These are phyloP conservation scores for Chlorops oryzae DNA, from an alignment of 1,140 invertebrate genomes.

Conservation along the genomic window DNA sequence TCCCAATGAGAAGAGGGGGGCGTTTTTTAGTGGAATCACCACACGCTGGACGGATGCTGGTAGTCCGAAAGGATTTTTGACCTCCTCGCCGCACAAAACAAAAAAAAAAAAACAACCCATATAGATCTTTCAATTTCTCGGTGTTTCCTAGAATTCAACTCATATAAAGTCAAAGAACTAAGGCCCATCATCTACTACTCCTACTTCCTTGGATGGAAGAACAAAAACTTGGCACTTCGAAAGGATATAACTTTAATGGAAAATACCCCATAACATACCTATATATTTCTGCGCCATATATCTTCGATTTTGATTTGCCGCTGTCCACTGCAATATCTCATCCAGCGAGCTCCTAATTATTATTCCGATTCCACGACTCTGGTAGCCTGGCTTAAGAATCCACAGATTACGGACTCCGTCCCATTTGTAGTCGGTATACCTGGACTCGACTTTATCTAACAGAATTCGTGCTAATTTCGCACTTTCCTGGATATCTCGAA, in stretches of 20 bases:
- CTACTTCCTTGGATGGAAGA: no score
- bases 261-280: constrained; percentile 58
- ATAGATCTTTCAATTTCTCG: background rate
- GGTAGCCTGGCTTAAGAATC: constrained; percentile 87
- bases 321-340: constrained; percentile 61
- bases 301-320: constrained; percentile 57
- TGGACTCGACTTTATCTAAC: background rate
- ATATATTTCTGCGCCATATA: constrained; percentile 92
- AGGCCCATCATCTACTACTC: no score
- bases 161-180: no score
- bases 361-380: constrained; percentile 83
- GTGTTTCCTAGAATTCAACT: background rate
- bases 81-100: no score
- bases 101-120: no score
- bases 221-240: constrained; percentile 16
- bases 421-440: constrained; percentile 40
- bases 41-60: no score
- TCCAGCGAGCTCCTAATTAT: constrained; percentile 51
- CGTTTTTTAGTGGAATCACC: no score
- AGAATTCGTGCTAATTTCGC: constrained; percentile 52
- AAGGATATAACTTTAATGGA: no score
- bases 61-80: no score
- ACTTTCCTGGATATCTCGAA: constrained; percentile 48
- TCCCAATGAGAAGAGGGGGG: background rate
- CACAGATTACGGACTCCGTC: constrained; percentile 83